These are phyloP conservation scores for Hippopotamus amphibius DNA, from an alignment of 2,113 vertebrate genomes.

Conservation along the genomic window DNA sequence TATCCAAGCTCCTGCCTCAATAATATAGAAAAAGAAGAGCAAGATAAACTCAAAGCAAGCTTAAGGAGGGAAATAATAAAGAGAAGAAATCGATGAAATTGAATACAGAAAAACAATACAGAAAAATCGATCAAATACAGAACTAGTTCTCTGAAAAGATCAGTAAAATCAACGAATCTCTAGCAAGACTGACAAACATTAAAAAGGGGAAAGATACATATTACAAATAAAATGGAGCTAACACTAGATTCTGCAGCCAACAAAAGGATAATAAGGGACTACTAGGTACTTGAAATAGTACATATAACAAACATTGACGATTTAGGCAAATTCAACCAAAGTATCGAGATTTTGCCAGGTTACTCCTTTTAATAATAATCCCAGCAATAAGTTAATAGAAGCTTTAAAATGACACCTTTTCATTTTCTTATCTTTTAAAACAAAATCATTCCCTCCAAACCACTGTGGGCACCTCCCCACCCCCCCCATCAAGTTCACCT, in stretches of 20 bases:
- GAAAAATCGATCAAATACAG: not conserved
- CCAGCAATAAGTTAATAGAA: not conserved
- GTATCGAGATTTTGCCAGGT: not conserved
- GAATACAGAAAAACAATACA: not conserved
- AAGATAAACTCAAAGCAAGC: not conserved
- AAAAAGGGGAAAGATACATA: not conserved
- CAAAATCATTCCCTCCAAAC: not conserved
- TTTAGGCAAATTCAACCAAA: not conserved
- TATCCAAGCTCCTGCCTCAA: not conserved
- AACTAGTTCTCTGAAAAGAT: not conserved
- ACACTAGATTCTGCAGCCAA: not conserved
- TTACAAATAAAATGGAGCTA: not conserved
- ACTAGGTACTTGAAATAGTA: not conserved
- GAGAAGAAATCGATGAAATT: not conserved
- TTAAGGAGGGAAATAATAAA: not conserved
- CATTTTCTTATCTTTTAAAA: conserved; percentile 17
- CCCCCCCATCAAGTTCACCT: not conserved
- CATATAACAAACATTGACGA: not conserved
- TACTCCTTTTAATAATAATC: not conserved
- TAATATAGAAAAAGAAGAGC: not conserved
- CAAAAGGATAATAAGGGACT: not conserved
- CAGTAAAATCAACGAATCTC: not conserved
- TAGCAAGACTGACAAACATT: not conserved
- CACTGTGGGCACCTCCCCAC: not conserved
- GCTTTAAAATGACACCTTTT: not conserved